phyloP scores from a whole-genome alignment of 2,797 vertebrate species.

The Pangasius larnaudii region DNA sequence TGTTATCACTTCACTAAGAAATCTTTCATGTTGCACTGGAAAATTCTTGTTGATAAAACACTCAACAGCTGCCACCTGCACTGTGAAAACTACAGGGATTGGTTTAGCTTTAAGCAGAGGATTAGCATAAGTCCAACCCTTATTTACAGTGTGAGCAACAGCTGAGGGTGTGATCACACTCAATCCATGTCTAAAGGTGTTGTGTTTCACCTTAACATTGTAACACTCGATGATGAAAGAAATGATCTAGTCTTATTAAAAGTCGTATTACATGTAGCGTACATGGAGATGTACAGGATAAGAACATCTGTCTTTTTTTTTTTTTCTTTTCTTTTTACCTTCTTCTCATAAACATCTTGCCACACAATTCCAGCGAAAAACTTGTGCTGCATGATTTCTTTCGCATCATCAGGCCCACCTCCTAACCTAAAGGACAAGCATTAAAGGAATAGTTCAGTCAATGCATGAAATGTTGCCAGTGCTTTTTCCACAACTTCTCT shows the following conservation, averaged over 20 bases:
- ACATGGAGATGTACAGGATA: neutral
- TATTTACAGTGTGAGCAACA: slow-evolving; percentile 4
- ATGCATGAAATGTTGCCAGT: neutral
- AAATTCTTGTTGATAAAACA: slow-evolving; percentile 12
- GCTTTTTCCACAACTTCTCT: neutral
- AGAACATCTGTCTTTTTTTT: neutral
- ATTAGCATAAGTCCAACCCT: slow-evolving; percentile 15
- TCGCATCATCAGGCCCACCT: slow-evolving; percentile 91
- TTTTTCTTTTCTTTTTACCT: slow-evolving; percentile 71
- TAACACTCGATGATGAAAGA: neutral
- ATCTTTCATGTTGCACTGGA: neutral
- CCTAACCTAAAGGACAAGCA: slow-evolving; percentile 83
- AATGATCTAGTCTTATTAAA: too few species aligned
- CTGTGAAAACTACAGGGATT: neutral
- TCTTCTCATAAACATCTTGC: slow-evolving; percentile 97
- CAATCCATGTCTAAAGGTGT: slow-evolving; percentile 10
- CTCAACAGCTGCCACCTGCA: neutral
- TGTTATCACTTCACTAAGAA: neutral
- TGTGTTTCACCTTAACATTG: neutral
- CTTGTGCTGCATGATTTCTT: slow-evolving; percentile 98
- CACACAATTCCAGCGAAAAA: slow-evolving; percentile 94
- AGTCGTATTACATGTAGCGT: neutral
- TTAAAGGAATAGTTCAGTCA: neutral
- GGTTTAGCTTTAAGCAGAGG: slow-evolving; percentile 13
- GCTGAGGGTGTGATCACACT: slow-evolving; percentile 14